These are phyloP conservation scores for Matsumyia berberina DNA, from an alignment of 2,888 invertebrate genomes.

Conservation along the genomic window DNA sequence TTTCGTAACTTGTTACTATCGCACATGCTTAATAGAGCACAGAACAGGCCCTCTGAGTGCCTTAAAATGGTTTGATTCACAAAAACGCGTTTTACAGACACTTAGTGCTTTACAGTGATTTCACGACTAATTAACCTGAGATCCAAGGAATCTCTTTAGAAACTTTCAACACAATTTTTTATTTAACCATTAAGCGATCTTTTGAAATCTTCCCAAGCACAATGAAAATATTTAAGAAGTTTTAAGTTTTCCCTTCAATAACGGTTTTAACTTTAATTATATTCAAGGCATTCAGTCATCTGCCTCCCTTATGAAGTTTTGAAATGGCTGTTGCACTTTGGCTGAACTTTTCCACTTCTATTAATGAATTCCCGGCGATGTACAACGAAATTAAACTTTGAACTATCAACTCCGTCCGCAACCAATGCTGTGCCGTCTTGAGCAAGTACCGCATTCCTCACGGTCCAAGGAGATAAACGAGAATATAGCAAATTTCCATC, in stretches of 20 bases:
- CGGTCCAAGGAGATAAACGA: slow-evolving; percentile 18
- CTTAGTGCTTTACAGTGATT: too few species aligned
- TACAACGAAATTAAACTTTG: slow-evolving; percentile 48
- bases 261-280: slow-evolving; percentile 17
- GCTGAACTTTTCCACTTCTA: slow-evolving; percentile 12
- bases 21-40: too few species aligned
- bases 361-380: slow-evolving; percentile 37
- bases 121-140: too few species aligned
- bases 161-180: background rate
- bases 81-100: too few species aligned
- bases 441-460: slow-evolving; percentile 15
- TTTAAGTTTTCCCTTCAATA: background rate
- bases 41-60: too few species aligned
- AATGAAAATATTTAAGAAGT: slow-evolving; percentile 3
- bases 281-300: slow-evolving; percentile 8
- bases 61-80: too few species aligned
- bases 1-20: too few species aligned
- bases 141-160: too few species aligned
- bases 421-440: background rate
- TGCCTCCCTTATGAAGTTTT: slow-evolving; percentile 5
- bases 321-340: slow-evolving; percentile 44
- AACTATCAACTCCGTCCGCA: slow-evolving; percentile 20
- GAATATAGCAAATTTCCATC: slow-evolving; percentile 38
- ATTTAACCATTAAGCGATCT: background rate
- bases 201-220: background rate